Conservation (phyloP, 2,113 vertebrate genomes). For the Meles meles region DNA sequence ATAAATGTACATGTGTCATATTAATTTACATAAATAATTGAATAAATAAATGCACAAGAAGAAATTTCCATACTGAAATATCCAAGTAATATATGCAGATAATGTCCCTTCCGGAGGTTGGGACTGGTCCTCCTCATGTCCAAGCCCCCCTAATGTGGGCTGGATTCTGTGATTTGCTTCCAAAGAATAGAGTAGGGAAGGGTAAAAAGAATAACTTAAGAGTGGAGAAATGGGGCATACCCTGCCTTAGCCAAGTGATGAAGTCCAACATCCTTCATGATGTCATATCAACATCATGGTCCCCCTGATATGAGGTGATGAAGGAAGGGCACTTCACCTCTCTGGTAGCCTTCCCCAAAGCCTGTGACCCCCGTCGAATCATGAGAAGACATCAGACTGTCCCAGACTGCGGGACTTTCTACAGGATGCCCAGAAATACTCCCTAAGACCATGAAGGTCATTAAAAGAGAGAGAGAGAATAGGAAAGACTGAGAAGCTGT, state of each 20-base stretch:
- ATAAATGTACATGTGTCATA: neutral
- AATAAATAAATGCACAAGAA: neutral
- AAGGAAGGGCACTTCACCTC: neutral
- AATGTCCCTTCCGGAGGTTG: rapidly evolving
- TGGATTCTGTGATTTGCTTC: neutral
- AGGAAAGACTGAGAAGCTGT: neutral
- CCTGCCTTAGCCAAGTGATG: neutral
- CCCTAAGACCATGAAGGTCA: neutral
- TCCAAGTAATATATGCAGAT: neutral
- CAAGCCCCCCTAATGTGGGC: neutral
- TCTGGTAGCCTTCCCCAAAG: neutral
- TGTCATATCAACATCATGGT: rapidly evolving
- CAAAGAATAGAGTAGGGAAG: neutral
- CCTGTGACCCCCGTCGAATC: neutral
- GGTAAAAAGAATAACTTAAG: neutral
- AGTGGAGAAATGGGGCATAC: neutral
- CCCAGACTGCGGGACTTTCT: neutral
- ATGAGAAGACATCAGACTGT: neutral
- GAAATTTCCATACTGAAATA: neutral
- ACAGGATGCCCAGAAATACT: too few species aligned
- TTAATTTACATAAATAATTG: neutral
- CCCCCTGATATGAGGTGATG: neutral
- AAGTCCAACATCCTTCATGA: neutral
- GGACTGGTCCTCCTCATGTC: neutral
- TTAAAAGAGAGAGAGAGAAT: neutral